Base-by-base conservation (phyloP, 2,888 invertebrate genomes). In the Orthonevra nobilis region DNA sequence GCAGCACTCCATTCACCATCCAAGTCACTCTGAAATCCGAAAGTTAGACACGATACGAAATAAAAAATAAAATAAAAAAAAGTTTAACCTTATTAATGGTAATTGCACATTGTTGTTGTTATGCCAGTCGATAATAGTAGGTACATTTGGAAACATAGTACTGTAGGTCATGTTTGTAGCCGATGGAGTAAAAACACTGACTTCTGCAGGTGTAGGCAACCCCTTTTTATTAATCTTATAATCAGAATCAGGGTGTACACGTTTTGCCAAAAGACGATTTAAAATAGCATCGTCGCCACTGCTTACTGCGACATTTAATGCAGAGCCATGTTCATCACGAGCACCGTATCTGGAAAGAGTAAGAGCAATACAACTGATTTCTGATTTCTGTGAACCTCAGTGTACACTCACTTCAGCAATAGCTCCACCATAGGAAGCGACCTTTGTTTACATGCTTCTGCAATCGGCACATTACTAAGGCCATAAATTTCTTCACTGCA, bases 101-200 rank as follows among this genome's bases (percentile, higher is more conserved):
- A 96, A 87, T 73, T 91, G 91, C 83, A 92, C 93, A 83, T 91
- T 92, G 82, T 95, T 86, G 40, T 85, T 93, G 84, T 95, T 93
- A 83, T 97, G 95, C 98, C 98, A 99, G 88, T 97, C 96, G 50
- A 98, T 92, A 92, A 95, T 94, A 0, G 96, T 95, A 0, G 97
- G 93, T 6, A 93, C 93, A 82, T 94, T 93, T 0, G 97, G 96
- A 86, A 95, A 95, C 83, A 96, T 90, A 6, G 94, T 92, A 83
- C 93, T 94, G 87, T 94, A 95, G 0, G 95, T 94, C 30, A 94
- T 91, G 15, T 92, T 91, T 36, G 91, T 92, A 85, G 93, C 91
- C 1, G 92, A 87, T 5, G 89, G 90, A 58, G 85, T 68, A 50
- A 88, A 87, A 2, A 87, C 87, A 69, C 86, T 86, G 6, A 87